Evolutionary conservation across 1,140 invertebrate species (phyloP).

Genomic region (Pseudachorutes palmiensis): DNA sequence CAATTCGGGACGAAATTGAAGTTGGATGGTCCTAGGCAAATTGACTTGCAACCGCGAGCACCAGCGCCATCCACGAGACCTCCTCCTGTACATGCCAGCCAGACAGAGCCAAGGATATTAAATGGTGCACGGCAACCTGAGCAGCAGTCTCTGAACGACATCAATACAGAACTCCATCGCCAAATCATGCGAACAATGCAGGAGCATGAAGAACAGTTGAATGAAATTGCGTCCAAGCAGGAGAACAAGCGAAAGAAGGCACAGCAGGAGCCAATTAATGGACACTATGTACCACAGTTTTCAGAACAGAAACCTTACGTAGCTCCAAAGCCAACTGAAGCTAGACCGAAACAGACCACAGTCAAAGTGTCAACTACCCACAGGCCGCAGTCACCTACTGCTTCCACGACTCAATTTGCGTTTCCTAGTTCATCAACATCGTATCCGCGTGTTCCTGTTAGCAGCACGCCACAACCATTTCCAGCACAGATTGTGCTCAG

Average conservation of each 20-base stretch:
- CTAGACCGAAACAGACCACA: too few relatives aligned
- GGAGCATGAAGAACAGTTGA: not conserved
- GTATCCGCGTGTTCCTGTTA: too few relatives aligned
- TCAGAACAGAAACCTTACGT: not conserved
- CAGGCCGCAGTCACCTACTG: too few relatives aligned
- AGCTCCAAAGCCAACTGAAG: not conserved
- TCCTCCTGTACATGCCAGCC: not conserved
- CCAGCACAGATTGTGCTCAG: not conserved
- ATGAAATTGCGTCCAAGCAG: not conserved
- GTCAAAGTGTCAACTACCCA: too few relatives aligned
- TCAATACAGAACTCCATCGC: conserved; percentile 1
- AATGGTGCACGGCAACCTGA: not conserved
- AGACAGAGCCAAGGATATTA: not conserved
- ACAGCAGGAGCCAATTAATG: not conserved
- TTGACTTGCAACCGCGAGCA: not conserved
- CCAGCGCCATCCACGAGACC: not conserved
- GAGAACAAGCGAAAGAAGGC: not conserved
- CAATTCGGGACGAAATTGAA: not conserved
- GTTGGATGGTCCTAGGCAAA: too few relatives aligned
- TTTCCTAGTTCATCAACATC: too few relatives aligned
- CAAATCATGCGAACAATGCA: not conserved
- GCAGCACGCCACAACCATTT: not conserved
- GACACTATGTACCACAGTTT: not conserved
- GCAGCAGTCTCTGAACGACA: not conserved
- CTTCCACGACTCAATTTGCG: too few relatives aligned